Evolutionary conservation across 1,140 invertebrate species (phyloP), one percentile per base, ranked within the genome.

Genomic region (Hetaerina americana): DNA sequence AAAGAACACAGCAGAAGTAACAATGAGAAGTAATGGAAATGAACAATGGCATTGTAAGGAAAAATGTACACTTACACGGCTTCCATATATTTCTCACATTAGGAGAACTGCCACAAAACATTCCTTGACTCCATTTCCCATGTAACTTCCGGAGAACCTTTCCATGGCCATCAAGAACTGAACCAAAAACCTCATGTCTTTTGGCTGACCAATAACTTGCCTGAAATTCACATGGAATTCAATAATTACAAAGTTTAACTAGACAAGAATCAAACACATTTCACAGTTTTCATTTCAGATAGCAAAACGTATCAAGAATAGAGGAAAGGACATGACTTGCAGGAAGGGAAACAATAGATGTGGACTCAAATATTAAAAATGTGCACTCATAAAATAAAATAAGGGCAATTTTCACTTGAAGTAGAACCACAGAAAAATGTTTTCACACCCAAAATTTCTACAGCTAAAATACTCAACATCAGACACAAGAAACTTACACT

Each of bases 121-220:
- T 80, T 0, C 88, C 89, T 79, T 93, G 92, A 72, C 89, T 92
- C 92, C 92, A 94, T 79, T 90, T 90, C 0, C 92, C 91, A 80
- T 89, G 89, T 57, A 93, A 79, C 70, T 88, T 86, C 68, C 85
- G 81, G 0, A 89, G 83, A 0, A 86, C 83, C 77, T 87, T 86
- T 18, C 86, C 87, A 70, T 85, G 83, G 67, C 77, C 76, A 68
- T 86, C 85, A 18, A 81, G 80, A 27, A 93, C 87, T 2, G 81
- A 83, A 31, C 92, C 92, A 76, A 87, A 85, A 12, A 94, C 86
- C 82, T 93, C 92, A 81, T 93, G 89, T 24, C 88, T 82, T 79
- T 89, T 91, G 31, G 87, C 86, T 12, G 90, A 92, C 88, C 90
- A 92, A 77, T 91, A 91, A 76, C 88, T 91, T 5, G 90, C 88